phyloP scores from a whole-genome alignment of 2,888 invertebrate species.

The Drosophila monieri region DNA sequence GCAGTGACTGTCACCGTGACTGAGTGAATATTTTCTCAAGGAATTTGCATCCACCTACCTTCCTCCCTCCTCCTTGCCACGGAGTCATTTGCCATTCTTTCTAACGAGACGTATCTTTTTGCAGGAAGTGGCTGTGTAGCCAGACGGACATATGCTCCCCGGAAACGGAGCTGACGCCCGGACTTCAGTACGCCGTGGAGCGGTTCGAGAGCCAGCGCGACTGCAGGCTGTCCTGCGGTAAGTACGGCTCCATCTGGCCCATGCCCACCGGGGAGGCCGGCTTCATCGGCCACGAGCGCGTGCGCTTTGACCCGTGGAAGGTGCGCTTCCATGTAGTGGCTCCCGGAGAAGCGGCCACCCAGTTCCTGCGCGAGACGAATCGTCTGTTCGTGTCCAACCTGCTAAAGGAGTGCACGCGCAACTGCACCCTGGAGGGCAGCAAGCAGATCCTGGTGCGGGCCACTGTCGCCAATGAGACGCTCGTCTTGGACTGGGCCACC shows the following conservation, averaged over 20 bases:
- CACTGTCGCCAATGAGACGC: conserved; percentile 84
- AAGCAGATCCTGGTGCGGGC: conserved; percentile 86
- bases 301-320: conserved; percentile 86
- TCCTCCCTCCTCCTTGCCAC: too few species aligned
- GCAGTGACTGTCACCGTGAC: neutral
- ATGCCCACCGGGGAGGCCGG: conserved; percentile 86
- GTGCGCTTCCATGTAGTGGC: conserved; percentile 85
- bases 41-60: too few species aligned
- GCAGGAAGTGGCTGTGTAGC: conserved; percentile 71
- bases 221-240: conserved; percentile 89
- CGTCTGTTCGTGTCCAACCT: conserved; percentile 86
- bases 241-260: conserved; percentile 89
- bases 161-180: conserved; percentile 44
- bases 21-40: too few species aligned
- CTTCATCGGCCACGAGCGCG: conserved; percentile 82
- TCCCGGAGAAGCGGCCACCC: conserved; percentile 84
- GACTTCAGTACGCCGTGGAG: conserved; percentile 21
- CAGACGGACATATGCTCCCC: conserved; percentile 68
- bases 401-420: conserved; percentile 86
- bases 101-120: neutral
- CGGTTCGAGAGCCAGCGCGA: conserved; percentile 85
- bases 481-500: conserved; percentile 87
- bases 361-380: conserved; percentile 86
- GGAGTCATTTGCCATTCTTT: neutral
- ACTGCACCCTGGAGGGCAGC: conserved; percentile 84